Conservation (phyloP, 2,888 invertebrate species). For the Clostera curtula region DNA sequence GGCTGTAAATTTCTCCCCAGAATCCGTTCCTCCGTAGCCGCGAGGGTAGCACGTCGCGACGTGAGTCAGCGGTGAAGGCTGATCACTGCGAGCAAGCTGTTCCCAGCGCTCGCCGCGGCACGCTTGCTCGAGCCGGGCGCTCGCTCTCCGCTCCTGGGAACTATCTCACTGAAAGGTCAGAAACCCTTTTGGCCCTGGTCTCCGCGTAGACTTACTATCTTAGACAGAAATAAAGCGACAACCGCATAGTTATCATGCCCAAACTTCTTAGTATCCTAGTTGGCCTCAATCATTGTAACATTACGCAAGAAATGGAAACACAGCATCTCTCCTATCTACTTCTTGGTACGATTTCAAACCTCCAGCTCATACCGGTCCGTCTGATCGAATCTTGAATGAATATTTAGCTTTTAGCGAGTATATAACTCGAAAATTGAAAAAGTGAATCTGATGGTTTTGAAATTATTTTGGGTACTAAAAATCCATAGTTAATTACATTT, state of each 20-base stretch:
- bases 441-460: no score
- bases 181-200: neutral
- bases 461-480: no score
- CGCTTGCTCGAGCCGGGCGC: constrained; percentile 49
- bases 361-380: no score
- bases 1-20: no score
- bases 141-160: constrained; percentile 63
- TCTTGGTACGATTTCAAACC: no score
- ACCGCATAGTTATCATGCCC: neutral
- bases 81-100: constrained; percentile 14
- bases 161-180: constrained; percentile 55
- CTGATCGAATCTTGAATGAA: no score
- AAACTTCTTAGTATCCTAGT: neutral
- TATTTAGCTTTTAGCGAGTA: no score
- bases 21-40: constrained; percentile 66
- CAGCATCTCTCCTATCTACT: no score
- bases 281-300: no score
- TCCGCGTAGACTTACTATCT: neutral
- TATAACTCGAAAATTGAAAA: no score
- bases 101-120: constrained; percentile 21
- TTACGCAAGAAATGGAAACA: no score
- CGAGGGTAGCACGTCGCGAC: constrained; percentile 51
- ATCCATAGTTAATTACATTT: no score
- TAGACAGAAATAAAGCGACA: neutral
- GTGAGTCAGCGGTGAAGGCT: constrained; percentile 33